These are phyloP conservation scores for Leptopilina drosophilae DNA, from an alignment of 2,888 invertebrate genomes.

Conservation along the genomic window DNA sequence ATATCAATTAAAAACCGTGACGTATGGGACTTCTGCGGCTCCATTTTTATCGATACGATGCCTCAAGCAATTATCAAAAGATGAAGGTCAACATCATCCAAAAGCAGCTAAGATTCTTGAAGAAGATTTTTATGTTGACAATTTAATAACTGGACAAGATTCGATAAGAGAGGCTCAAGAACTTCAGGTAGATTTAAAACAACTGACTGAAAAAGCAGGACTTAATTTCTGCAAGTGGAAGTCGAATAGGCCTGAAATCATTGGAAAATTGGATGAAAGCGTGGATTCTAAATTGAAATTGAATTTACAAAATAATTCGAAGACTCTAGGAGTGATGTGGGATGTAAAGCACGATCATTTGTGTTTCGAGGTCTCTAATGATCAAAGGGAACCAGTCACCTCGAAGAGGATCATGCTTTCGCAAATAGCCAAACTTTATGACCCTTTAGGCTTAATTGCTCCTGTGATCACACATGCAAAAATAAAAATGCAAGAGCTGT, in stretches of 20 bases:
- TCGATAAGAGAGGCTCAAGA: not conserved
- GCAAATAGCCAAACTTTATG: not conserved
- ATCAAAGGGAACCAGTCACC: not conserved
- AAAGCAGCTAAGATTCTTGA: not conserved
- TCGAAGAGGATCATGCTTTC: constrained; percentile 3
- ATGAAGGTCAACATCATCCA: not conserved
- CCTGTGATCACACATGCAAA: not conserved
- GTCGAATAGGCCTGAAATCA: not conserved
- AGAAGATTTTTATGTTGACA: constrained; percentile 48
- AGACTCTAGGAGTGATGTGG: not conserved
- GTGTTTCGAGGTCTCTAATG: not conserved
- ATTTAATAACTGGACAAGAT: constrained; percentile 20
- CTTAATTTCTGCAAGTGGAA: not conserved
- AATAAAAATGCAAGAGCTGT: not conserved
- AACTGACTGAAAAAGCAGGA: not conserved
- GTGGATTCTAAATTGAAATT: not conserved
- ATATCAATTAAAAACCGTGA: constrained; percentile 17
- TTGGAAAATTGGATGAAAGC: not conserved
- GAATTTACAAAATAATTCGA: not conserved
- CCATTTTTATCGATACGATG: too few species aligned
- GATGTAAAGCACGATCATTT: not conserved
- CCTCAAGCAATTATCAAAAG: not conserved
- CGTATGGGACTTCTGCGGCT: too few species aligned
- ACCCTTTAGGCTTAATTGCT: not conserved
- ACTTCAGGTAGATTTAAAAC: not conserved